These are phyloP conservation scores for Fragum sueziense DNA, from an alignment of 2,888 invertebrate species.

Conservation along the genomic window DNA sequence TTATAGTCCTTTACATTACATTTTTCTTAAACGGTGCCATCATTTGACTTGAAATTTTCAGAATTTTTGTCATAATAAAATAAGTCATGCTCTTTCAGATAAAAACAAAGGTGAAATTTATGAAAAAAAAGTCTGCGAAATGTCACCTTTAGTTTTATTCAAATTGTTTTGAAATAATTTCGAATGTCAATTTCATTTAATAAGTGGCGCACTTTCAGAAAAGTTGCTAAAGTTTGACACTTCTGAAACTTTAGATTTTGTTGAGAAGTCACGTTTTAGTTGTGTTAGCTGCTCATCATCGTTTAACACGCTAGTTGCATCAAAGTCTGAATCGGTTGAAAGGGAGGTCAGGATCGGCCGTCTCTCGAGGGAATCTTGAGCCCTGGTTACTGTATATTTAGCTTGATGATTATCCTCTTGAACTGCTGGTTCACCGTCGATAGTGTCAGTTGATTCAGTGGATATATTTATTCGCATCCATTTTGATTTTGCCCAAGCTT, in stretches of 20 bases:
- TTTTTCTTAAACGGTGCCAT: no score
- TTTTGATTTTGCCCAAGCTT: slow-evolving; percentile 46
- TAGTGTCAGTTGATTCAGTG: slow-evolving; percentile 11
- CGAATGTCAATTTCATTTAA: slow-evolving; percentile 4
- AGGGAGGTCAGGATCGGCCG: background rate
- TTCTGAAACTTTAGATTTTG: slow-evolving; percentile 32
- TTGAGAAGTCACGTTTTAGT: slow-evolving; percentile 26
- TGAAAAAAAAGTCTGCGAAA: no score
- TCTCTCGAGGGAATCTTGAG: background rate
- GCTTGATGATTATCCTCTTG: background rate
- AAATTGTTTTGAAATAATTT: no score
- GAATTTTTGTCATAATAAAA: no score
- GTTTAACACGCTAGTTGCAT: background rate
- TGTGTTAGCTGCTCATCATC: background rate
- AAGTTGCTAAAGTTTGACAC: slow-evolving; percentile 42
- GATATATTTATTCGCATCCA: slow-evolving; percentile 41
- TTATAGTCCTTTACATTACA: no score
- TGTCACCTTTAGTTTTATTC: no score
- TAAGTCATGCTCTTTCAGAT: no score
- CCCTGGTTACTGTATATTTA: background rate
- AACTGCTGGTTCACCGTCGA: background rate
- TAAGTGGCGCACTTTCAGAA: slow-evolving; percentile 39
- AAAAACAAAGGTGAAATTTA: no score
- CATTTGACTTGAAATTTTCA: no score
- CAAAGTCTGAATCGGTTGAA: background rate